Percentiles rank a stretch among this genome's conserved stretches.
Evolutionary conservation across 2,113 vertebrate species (phyloP).

Genomic region (Macroglossus sobrinus): DNA sequence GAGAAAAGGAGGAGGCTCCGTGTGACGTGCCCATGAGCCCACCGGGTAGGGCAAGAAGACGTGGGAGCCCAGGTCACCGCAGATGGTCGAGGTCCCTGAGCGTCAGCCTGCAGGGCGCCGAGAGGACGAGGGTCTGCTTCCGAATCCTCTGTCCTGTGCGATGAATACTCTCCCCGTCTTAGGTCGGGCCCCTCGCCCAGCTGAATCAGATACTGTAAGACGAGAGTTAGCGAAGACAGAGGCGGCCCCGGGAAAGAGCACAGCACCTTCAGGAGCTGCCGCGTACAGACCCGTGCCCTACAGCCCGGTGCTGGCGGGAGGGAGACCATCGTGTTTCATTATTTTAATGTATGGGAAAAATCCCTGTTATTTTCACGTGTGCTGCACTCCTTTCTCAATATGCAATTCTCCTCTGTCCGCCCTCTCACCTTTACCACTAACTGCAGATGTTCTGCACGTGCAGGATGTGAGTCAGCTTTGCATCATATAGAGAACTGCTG

Average conservation of each 20-base stretch:
- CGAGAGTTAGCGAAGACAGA: neutral
- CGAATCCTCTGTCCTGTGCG: neutral
- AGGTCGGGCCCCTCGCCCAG: neutral
- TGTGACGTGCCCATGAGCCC: neutral
- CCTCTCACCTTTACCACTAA: neutral
- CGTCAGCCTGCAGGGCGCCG: neutral
- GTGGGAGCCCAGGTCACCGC: neutral
- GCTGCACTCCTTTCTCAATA: neutral
- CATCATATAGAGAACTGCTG: neutral
- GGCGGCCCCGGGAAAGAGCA: neutral
- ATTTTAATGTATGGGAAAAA: neutral
- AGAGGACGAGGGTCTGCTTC: neutral
- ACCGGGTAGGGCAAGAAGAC: neutral
- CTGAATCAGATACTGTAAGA: neutral
- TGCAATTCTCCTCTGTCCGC: neutral
- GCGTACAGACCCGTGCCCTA: accelerated
- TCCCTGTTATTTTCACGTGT: neutral
- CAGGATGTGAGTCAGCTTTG: neutral
- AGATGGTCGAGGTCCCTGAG: neutral
- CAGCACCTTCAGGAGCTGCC: neutral
- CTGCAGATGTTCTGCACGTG: neutral
- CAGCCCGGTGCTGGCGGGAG: neutral
- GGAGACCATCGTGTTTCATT: neutral
- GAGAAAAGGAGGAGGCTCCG: neutral
- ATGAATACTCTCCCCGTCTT: neutral